Evolutionary conservation across 92 coral and sea anemone genomes (phyloP), one percentile per base, ranked within the genome.

Genomic region (Palythoa heliodiscus): DNA sequence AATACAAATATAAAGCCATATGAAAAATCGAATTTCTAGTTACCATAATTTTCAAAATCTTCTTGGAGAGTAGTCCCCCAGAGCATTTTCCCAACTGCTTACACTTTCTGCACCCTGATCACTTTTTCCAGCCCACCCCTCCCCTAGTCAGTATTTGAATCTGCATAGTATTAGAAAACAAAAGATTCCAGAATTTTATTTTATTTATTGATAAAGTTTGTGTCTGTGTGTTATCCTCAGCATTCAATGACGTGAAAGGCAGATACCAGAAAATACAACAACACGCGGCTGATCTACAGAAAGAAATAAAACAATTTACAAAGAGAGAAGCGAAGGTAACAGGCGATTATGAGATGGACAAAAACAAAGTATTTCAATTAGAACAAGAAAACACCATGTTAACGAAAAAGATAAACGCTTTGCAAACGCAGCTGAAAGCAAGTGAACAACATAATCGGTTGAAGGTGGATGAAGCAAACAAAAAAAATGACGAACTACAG

Each of bases 301-400:
- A 57, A 76, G 78, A 79, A 74, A 17, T 83, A 60, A 90, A 87
- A 24, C 80, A 61, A 23, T 67, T 50, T 63, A 83, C 74, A 1
- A 52, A 22, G 47, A 87, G 74, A 61, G 83, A 82, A 15, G 66
- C 72, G 3, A 60, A 61, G 23, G 73, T 24, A 35, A 23, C 24
- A 40, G 88, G 29, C 9, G 39, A 58, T 52, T 57, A 63, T 48
- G 92, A 90, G 23, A 87, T 73, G 52, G 90, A 90, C 17, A 87
- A 17, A 40, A 64, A 19, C 54, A 79, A 20, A 2, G 22, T 63
- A 7, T 22, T 64, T 43, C n/a, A 48, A 2, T 35, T 64, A 23
- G 40, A 80, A 57, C 84, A 66, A 24, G 73, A 80, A 68, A 80
- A 40, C 23, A 40, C 61, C 11, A 66, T 12, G 13, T 68, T 80